Evolutionary conservation across 2,888 invertebrate genomes (phyloP).

Genomic region (Tinea pellionella): DNA sequence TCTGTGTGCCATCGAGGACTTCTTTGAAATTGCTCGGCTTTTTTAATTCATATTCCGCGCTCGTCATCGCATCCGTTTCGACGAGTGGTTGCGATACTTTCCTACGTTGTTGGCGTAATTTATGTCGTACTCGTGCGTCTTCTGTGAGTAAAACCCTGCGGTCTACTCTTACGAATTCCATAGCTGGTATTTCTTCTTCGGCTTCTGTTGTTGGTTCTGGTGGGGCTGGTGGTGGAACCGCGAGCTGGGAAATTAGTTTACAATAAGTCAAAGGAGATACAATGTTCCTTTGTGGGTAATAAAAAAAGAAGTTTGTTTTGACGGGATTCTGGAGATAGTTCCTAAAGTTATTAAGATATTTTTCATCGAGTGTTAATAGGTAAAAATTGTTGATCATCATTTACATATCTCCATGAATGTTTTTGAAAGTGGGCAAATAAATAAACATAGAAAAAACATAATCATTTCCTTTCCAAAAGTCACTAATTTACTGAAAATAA

Average conservation of each 20-base stretch:
- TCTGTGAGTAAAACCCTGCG: slow-evolving; percentile 46
- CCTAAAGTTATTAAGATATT: no score
- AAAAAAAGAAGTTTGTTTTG: no score
- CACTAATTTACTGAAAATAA: no score
- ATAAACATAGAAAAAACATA: no score
- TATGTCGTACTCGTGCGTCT: slow-evolving; percentile 44
- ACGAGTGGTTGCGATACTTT: slow-evolving; percentile 45
- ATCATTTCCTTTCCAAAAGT: no score
- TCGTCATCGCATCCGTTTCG: slow-evolving; percentile 30
- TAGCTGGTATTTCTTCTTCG: slow-evolving; percentile 44
- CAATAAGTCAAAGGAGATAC: no score
- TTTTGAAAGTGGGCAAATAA: no score
- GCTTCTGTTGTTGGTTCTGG: slow-evolving; percentile 29
- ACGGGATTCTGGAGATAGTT: no score
- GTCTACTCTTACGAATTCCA: slow-evolving; percentile 37
- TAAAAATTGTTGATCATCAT: no score
- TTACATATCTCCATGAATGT: no score
- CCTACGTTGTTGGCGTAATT: slow-evolving; percentile 45
- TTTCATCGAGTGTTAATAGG: no score
- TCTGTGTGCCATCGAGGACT: slow-evolving; percentile 71
- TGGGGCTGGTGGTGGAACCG: neutral
- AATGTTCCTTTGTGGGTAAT: no score
- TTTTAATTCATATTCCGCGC: slow-evolving; percentile 58
- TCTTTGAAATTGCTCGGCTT: slow-evolving; percentile 69
- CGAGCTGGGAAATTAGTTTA: neutral